Conservation (phyloP, 1,140 invertebrate genomes). For the Babylonia areolata region DNA sequence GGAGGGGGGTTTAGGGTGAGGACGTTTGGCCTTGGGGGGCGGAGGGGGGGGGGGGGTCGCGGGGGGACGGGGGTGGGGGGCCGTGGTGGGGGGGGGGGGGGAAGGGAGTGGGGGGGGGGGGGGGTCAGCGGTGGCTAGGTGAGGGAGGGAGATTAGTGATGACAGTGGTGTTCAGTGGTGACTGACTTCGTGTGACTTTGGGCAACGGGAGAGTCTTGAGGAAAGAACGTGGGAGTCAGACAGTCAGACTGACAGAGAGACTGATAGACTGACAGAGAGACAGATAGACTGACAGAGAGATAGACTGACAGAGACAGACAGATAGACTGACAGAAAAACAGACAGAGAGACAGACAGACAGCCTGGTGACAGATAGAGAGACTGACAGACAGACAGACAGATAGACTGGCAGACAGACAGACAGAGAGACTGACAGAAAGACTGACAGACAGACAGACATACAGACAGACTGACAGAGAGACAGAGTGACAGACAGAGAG, state of each 20-base stretch:
- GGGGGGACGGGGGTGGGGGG: too few relatives aligned
- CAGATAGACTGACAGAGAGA: background rate
- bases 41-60: too few relatives aligned
- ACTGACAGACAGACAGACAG: background rate
- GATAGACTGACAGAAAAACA: background rate
- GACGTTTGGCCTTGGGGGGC: too few relatives aligned
- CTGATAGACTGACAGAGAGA: background rate
- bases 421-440: background rate
- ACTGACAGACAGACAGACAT: too few relatives aligned
- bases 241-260: background rate
- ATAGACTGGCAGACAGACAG: background rate
- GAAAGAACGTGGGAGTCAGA: background rate
- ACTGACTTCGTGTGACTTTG: too few relatives aligned
- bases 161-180: background rate
- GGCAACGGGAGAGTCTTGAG: background rate
- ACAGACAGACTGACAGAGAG: background rate
- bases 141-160: background rate
- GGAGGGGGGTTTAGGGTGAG: too few relatives aligned
- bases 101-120: too few relatives aligned
- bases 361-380: background rate
- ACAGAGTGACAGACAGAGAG: background rate
- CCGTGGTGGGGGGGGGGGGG: too few relatives aligned
- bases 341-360: background rate
- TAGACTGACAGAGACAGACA: background rate
- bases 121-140: too few relatives aligned